Conservation (phyloP, 2,113 vertebrate genomes). For the Ochotona princeps region DNA sequence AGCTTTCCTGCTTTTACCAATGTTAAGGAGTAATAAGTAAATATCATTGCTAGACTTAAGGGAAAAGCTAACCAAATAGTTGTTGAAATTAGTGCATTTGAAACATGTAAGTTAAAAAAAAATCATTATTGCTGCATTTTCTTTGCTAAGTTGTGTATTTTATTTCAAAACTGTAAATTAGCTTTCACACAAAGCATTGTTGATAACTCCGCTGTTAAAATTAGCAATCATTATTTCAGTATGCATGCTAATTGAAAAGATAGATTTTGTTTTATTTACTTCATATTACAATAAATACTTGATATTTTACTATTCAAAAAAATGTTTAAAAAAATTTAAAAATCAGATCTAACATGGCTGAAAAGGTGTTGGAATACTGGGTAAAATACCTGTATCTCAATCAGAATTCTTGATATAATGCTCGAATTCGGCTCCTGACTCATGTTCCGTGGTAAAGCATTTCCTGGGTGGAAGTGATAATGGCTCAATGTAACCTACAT, state of each 20-base stretch:
- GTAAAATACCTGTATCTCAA: too few relatives aligned
- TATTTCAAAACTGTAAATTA: not conserved
- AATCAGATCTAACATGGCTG: too few relatives aligned
- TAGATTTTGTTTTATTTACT: constrained; percentile 18
- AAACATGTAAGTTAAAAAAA: not conserved
- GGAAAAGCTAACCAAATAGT: not conserved
- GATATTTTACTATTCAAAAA: not conserved
- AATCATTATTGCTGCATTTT: not conserved
- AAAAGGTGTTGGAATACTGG: too few relatives aligned
- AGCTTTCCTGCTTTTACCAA: not conserved
- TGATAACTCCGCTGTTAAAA: not conserved
- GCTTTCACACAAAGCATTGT: not conserved
- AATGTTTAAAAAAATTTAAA: too few relatives aligned
- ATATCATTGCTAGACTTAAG: not conserved
- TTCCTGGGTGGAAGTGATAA: too few relatives aligned
- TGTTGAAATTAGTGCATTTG: not conserved
- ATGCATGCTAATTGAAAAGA: not conserved
- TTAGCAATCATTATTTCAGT: not conserved
- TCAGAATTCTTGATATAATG: too few relatives aligned
- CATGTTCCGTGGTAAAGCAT: too few relatives aligned
- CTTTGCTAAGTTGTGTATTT: not conserved
- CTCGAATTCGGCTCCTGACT: too few relatives aligned
- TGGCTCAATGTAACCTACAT: too few relatives aligned
- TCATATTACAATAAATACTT: not conserved
- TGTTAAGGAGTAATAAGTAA: not conserved